Evolutionary conservation across 2,113 vertebrate genomes (phyloP).

Genomic region (Phyllopteryx taeniolatus): DNA sequence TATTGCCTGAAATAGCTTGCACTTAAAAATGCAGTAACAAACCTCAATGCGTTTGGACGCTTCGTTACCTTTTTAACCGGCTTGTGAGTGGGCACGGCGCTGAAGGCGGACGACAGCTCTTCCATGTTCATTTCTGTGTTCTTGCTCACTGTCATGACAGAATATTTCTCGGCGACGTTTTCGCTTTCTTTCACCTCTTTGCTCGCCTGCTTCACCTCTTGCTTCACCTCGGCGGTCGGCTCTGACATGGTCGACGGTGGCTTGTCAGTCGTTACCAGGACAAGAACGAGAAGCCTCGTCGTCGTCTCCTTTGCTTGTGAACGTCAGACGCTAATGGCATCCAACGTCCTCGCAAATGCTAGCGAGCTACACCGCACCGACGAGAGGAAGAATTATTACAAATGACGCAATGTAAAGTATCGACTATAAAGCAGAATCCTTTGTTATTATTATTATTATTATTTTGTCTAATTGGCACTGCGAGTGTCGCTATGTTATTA

Average conservation of each 20-base stretch:
- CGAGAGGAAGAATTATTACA: background rate
- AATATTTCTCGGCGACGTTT: slow-evolving; percentile 75
- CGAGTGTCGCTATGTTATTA: background rate
- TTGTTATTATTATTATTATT: background rate
- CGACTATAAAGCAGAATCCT: background rate
- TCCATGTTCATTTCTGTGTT: slow-evolving; percentile 68
- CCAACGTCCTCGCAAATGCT: slow-evolving; percentile 17
- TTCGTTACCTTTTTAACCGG: slow-evolving; percentile 70
- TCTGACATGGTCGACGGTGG: slow-evolving; percentile 53
- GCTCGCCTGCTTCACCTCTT: slow-evolving; percentile 72
- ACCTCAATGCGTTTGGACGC: background rate
- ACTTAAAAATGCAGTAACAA: background rate
- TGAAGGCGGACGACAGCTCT: slow-evolving; percentile 65
- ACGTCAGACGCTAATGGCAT: slow-evolving; percentile 20
- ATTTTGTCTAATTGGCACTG: background rate
- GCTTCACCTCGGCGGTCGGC: slow-evolving; percentile 51
- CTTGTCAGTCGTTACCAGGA: slow-evolving; percentile 11
- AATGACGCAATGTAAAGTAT: slow-evolving; percentile 2
- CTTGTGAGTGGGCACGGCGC: slow-evolving; percentile 70
- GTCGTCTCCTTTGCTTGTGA: background rate
- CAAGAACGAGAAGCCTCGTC: slow-evolving; percentile 2
- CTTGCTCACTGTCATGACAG: slow-evolving; percentile 71
- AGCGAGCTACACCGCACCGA: slow-evolving; percentile 13
- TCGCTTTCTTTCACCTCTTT: slow-evolving; percentile 76
- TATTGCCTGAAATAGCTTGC: slow-evolving; percentile 5